These are phyloP conservation scores for Aegithalos caudatus DNA, from an alignment of 2,113 vertebrate species.

Conservation along the genomic window DNA sequence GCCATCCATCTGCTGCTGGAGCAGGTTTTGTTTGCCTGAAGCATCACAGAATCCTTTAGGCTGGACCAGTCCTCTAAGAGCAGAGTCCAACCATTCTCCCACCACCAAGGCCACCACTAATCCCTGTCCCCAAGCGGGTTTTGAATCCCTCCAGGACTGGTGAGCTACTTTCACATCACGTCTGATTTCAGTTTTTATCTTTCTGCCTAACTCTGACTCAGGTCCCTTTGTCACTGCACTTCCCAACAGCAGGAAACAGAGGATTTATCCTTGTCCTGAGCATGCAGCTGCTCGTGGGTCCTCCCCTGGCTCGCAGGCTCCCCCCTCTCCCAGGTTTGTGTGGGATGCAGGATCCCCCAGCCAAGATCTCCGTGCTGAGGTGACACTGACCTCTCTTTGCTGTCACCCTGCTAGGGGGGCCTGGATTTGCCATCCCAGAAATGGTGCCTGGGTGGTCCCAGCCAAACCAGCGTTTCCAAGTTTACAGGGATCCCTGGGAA, in stretches of 20 bases:
- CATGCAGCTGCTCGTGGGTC: neutral
- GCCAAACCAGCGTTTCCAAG: neutral
- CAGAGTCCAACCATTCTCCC: neutral
- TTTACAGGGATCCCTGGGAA: neutral
- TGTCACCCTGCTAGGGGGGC: neutral
- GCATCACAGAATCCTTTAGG: neutral
- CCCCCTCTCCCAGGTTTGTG: neutral
- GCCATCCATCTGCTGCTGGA: neutral
- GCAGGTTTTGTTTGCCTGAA: neutral
- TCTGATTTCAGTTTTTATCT: neutral
- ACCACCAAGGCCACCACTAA: neutral
- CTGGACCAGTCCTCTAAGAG: neutral
- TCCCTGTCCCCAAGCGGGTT: accelerated
- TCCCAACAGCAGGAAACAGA: neutral
- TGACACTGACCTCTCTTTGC: neutral
- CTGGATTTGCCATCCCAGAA: neutral
- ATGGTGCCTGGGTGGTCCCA: neutral
- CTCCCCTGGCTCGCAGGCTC: accelerated
- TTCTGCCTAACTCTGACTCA: neutral
- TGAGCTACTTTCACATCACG: neutral
- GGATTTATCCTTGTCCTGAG: neutral
- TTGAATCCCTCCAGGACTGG: neutral
- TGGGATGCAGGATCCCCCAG: neutral
- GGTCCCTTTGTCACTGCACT: accelerated
- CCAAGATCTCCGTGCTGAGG: neutral